Base-by-base conservation (phyloP, 2,888 invertebrate genomes). In the Epiperipatus broadwayi region DNA sequence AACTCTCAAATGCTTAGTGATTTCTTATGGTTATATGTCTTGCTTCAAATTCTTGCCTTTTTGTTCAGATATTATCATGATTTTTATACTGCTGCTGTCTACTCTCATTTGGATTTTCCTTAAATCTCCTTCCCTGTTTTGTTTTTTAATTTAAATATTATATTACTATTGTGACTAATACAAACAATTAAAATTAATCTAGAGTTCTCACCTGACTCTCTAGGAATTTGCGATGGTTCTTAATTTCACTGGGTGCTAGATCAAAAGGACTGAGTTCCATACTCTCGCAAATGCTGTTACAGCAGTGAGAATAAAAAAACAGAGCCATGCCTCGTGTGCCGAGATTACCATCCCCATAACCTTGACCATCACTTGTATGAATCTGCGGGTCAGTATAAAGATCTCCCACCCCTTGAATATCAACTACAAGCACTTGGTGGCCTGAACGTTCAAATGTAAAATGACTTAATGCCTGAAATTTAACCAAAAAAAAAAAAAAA, bases 371-470 rank as follows among this genome's bases (percentile, higher is more conserved):
- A 3, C 56, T 52, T 1, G 67, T 67, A 51, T 69, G 68, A 37
- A 69, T 64, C 49, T 69, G 67, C 2, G 68, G 68, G 50, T 69
- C 68, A 1, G 68, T 69, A 54, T 67, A 69, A 25, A 69, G 54
- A 50, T 69, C 68, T 3, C 65, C 68, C 30, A 69, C 68, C 12
- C 68, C 68, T 50, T 68, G 68, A 39, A 68, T 60, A 49, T 69
- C 68, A 21, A 69, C 67, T 3, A 69, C 65, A 41, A 69, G 65
- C 50, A 68, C 47, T 49, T 65, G 61, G 51, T 69, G 68, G 5
- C 66, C 67, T n/a, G 66, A 66, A 37, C 65, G 53, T 51, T 69
- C 68, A 56, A 69, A 69, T 2, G 68, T 68, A 51, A 69, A 69
- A 51, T 69, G 68, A 47, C 66, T 66, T 53, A 69, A 67, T 8